phyloP scores from a whole-genome alignment of 1,140 invertebrate genomes.

The Lepidurus packardi region DNA sequence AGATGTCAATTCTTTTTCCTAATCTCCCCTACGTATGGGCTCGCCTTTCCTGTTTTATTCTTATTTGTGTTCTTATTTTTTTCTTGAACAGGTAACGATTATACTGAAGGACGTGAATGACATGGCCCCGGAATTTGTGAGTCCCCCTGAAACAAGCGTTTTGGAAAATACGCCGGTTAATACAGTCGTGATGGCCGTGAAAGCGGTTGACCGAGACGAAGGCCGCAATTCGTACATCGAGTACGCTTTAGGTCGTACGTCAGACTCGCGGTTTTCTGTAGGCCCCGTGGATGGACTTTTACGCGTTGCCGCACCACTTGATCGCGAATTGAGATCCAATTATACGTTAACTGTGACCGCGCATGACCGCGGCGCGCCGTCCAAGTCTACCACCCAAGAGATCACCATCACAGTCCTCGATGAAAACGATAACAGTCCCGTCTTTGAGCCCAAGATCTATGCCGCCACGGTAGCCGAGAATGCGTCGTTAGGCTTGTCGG shows the following conservation, averaged over 20 bases:
- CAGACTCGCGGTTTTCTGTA: constrained; percentile 66
- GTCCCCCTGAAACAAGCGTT: constrained; percentile 67
- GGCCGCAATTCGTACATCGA: constrained; percentile 88
- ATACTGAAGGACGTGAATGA: constrained; percentile 90
- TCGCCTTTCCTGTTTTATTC: background rate
- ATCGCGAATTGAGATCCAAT: constrained; percentile 73
- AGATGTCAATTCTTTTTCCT: background rate
- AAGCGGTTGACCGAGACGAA: constrained; percentile 86
- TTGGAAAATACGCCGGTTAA: constrained; percentile 82
- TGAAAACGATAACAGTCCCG: constrained; percentile 89
- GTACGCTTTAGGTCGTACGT: constrained; percentile 62
- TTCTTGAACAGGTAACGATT: constrained; percentile 68
- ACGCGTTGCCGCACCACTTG: constrained; percentile 69
- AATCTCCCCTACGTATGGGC: background rate
- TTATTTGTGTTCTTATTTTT: background rate
- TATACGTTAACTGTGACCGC: constrained; percentile 77
- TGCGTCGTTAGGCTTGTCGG: constrained; percentile 82
- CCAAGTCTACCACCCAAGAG: constrained; percentile 61
- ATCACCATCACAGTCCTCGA: constrained; percentile 73
- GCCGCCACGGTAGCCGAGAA: constrained; percentile 83
- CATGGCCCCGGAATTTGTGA: constrained; percentile 82
- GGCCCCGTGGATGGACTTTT: constrained; percentile 80
- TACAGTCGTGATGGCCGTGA: constrained; percentile 81
- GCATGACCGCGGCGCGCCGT: constrained; percentile 79
- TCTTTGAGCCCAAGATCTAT: constrained; percentile 82